A percentile compares a stretch with the other conserved stretches of the same genome.
phyloP scores from a whole-genome alignment of 2,888 invertebrate species.

The Campaea margaritaria region DNA sequence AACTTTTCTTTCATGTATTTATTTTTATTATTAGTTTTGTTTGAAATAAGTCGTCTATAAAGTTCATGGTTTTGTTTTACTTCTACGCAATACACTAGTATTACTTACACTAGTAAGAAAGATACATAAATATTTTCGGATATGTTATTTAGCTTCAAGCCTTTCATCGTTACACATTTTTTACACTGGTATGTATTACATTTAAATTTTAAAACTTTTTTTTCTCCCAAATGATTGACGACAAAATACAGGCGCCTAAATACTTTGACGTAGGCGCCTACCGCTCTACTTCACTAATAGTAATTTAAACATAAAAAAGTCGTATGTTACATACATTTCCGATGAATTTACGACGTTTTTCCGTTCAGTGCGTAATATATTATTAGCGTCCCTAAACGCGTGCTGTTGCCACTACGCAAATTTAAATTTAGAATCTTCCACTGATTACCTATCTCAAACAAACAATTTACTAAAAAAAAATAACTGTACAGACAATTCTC shows the following conservation, averaged over 20 bases:
- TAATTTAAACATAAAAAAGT: constrained; percentile 3
- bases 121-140: too few relatives aligned
- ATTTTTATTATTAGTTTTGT: too few relatives aligned
- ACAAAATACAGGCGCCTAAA: constrained; percentile 30
- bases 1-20: too few relatives aligned
- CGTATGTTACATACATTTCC: neutral
- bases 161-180: neutral
- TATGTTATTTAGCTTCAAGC: neutral
- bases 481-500: constrained; percentile 18
- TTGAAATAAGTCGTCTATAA: too few relatives aligned
- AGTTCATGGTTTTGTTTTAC: too few relatives aligned
- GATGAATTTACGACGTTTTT: constrained; percentile 12
- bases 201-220: neutral
- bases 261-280: constrained; percentile 13
- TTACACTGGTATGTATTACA: neutral
- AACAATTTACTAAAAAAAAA: constrained; percentile 31
- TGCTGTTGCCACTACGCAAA: constrained; percentile 28
- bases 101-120: too few relatives aligned
- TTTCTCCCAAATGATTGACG: constrained; percentile 20
- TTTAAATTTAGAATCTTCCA: constrained; percentile 36
- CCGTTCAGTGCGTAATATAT: constrained; percentile 4
- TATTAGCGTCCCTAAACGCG: constrained; percentile 25
- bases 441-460: constrained; percentile 39
- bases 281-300: constrained; percentile 7
- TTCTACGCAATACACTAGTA: too few relatives aligned